phyloP scores from a whole-genome alignment of 2,113 vertebrate species.

The Crotalus tigris region DNA sequence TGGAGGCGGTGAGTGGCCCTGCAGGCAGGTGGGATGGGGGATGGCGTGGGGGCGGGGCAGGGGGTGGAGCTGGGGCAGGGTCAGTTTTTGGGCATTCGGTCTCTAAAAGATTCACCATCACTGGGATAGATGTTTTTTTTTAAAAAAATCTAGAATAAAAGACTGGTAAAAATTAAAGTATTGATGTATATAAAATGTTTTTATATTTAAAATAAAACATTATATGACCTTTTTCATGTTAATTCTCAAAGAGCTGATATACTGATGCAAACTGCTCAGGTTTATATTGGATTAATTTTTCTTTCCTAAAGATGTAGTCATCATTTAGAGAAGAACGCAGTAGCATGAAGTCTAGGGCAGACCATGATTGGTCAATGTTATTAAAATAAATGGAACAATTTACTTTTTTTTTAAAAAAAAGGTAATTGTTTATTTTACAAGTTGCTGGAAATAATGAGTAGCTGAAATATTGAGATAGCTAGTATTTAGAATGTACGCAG shows the following conservation, averaged over 20 bases:
- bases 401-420: neutral
- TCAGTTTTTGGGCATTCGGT: too few species aligned
- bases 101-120: too few species aligned
- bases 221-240: neutral
- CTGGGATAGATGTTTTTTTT: neutral
- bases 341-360: neutral
- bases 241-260: neutral
- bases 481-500: neutral
- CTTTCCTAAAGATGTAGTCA: neutral
- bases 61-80: too few species aligned
- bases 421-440: neutral
- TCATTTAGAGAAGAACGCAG: neutral
- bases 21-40: too few species aligned
- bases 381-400: neutral
- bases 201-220: neutral
- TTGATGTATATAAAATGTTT: neutral
- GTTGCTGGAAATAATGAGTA: neutral
- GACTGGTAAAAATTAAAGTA: neutral
- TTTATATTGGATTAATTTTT: neutral
- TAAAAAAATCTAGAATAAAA: neutral
- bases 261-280: neutral
- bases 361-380: neutral
- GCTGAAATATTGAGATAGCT: neutral
- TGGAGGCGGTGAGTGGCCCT: too few species aligned
- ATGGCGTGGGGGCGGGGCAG: too few species aligned